A percentile compares a stretch with the other conserved stretches of the same genome.
Evolutionary conservation across 2,888 invertebrate genomes (phyloP).

Genomic region (Eristalinus sepulchralis): DNA sequence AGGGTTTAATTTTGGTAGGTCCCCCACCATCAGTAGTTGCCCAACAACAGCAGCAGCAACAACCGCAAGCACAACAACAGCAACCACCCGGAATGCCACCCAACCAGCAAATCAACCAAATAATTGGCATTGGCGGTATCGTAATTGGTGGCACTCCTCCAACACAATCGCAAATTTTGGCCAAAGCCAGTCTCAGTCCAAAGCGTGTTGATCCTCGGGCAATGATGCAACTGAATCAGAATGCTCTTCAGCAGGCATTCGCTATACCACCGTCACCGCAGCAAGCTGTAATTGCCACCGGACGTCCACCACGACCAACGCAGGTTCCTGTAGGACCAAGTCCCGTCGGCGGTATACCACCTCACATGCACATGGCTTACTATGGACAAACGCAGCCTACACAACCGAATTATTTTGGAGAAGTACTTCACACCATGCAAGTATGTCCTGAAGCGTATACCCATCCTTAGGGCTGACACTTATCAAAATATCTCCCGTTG

Average conservation of each 20-base stretch:
- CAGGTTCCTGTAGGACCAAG: slow-evolving; percentile 57
- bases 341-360: slow-evolving; percentile 72
- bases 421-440: slow-evolving; percentile 80
- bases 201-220: slow-evolving; percentile 67
- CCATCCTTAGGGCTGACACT: neutral
- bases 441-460: slow-evolving; percentile 70
- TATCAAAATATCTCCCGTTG: neutral
- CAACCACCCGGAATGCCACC: slow-evolving; percentile 44
- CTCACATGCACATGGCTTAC: slow-evolving; percentile 79
- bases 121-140: slow-evolving; percentile 64
- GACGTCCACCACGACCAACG: slow-evolving; percentile 74
- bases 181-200: slow-evolving; percentile 63
- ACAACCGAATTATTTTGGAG: slow-evolving; percentile 77
- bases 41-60: slow-evolving; percentile 70
- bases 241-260: slow-evolving; percentile 64
- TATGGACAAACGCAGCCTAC: slow-evolving; percentile 78
- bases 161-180: slow-evolving; percentile 55
- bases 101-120: slow-evolving; percentile 59
- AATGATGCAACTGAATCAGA: slow-evolving; percentile 69
- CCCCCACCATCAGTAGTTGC: slow-evolving; percentile 66
- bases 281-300: slow-evolving; percentile 74
- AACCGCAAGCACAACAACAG: slow-evolving; percentile 68
- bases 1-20: slow-evolving; percentile 56
- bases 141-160: slow-evolving; percentile 47
- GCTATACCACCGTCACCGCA: slow-evolving; percentile 76